A percentile compares a stretch with the other conserved stretches of the same genome.
Evolutionary conservation across 2,113 vertebrate species (phyloP).

Genomic region (Orthochromis indermauri): DNA sequence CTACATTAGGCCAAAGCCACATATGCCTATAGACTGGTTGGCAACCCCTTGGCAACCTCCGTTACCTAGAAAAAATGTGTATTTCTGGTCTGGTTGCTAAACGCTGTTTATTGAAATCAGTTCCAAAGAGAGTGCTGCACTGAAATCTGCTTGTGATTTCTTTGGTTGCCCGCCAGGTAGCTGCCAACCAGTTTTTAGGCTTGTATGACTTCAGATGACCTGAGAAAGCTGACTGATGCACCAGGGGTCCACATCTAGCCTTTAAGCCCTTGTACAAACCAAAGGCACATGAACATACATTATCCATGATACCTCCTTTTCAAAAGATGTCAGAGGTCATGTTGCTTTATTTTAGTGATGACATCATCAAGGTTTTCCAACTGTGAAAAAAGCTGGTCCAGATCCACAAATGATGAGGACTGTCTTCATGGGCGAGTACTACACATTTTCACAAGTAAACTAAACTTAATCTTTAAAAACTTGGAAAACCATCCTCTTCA

Average conservation of each 20-base stretch:
- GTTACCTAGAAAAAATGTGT: background rate
- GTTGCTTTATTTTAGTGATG: background rate
- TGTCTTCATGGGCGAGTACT: background rate
- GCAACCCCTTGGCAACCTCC: background rate
- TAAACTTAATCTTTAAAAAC: background rate
- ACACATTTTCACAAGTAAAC: background rate
- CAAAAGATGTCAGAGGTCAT: background rate
- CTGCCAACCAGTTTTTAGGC: background rate
- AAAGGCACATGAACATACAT: background rate
- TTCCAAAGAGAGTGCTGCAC: background rate
- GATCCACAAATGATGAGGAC: background rate
- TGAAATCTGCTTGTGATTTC: background rate
- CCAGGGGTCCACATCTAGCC: background rate
- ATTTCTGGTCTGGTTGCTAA: accelerated
- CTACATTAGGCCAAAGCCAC: background rate
- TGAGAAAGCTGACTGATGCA: background rate
- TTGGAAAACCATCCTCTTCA: background rate
- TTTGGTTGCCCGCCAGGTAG: background rate
- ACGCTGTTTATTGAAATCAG: background rate
- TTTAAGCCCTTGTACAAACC: background rate
- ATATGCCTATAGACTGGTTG: background rate
- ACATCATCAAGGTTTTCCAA: background rate
- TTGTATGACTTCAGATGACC: background rate
- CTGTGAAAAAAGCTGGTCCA: background rate
- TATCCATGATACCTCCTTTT: background rate